Evolutionary conservation across 92 coral and sea anemone species (phyloP), one percentile per base, ranked within the genome.

Genomic region (Galaxea fascicularis): DNA sequence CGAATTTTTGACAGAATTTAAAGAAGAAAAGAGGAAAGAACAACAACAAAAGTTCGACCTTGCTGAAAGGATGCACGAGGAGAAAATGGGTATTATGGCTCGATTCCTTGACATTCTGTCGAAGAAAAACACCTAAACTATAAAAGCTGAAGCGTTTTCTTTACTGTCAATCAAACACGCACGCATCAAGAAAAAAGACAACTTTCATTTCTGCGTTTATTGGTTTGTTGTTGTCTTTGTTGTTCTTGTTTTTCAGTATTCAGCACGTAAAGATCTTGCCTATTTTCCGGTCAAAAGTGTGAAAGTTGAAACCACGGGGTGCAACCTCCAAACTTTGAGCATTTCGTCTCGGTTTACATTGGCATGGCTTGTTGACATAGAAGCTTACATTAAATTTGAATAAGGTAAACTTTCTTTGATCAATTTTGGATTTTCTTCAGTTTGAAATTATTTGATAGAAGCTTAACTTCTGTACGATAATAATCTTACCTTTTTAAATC

Each of bases 51-150:
- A 78, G 17, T 57, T 45, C 13, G 63, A 30, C n/a, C 63, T 53
- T 6, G 6, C 64, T 12, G 44, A 51, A 52, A 51, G 27, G 21
- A 74, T 74, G 76, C 78, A 74, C 46, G 57, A 74, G 4, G 44
- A 74, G 25, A 51, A 74, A 52, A 74, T 74, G 78, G 45, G 64
- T 27, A 56, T 74, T 15, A 74, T 74, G 65, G 20, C 60, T 73
- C 53, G 60, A 73, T 73, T 22, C 63, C 63, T 73, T 35, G 78
- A 73, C 78, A 73, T 73, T 73, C 45, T n/a, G n/a, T n/a, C n/a
- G n/a, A n/a, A n/a, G n/a, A n/a, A n/a, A n/a, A n/a, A n/a, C n/a
- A n/a, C n/a, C n/a, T n/a, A n/a, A n/a, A n/a, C n/a, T n/a, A n/a
- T n/a, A n/a, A n/a, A n/a, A n/a, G n/a, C n/a, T n/a, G n/a, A n/a